These are phyloP conservation scores for Cephus rjabovi DNA, from an alignment of 2,888 invertebrate species.

Conservation along the genomic window DNA sequence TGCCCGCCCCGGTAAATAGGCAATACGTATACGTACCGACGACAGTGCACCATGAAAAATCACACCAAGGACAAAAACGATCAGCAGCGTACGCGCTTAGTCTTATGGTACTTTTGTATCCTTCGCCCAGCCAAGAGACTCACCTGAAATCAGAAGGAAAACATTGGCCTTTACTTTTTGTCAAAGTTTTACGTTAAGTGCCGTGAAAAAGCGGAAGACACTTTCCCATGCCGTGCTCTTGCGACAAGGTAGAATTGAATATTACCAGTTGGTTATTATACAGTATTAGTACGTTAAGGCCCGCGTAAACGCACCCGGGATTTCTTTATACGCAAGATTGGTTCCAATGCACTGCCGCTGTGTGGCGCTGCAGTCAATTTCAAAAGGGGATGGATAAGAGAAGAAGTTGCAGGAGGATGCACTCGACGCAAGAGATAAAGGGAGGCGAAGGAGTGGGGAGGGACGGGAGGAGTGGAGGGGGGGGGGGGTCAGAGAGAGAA, in stretches of 20 bases:
- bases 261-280: too few relatives aligned
- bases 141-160: conserved; percentile 30
- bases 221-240: not conserved
- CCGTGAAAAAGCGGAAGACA: not conserved
- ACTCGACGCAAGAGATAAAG: not conserved
- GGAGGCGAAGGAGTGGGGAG: not conserved
- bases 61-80: not conserved
- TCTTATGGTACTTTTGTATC: not conserved
- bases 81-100: not conserved
- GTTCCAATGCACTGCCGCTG: not conserved
- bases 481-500: not conserved
- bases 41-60: not conserved
- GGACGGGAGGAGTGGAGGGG: too few relatives aligned
- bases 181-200: not conserved
- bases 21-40: not conserved
- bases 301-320: not conserved
- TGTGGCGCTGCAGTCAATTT: not conserved
- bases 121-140: conserved; percentile 12
- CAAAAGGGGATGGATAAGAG: not conserved
- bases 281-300: not conserved
- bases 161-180: not conserved
- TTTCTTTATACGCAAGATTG: not conserved
- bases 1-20: not conserved
- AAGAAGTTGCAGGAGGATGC: not conserved
- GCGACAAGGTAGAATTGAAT: not conserved